Conservation (phyloP, 2,797 vertebrate genomes). For the Coracias cyanogaster region DNA sequence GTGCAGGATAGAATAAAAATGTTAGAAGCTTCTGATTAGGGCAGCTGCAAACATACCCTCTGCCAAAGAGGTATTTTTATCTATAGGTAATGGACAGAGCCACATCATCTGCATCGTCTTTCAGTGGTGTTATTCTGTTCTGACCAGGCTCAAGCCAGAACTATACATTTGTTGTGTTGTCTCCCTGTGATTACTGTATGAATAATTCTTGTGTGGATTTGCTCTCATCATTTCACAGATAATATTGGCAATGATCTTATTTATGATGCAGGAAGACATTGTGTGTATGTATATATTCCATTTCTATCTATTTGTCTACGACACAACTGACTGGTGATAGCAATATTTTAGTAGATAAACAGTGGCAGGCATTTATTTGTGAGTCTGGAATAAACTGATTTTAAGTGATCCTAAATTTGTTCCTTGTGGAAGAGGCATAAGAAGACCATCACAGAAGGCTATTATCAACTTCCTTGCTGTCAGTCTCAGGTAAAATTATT, state of each 20-base stretch:
- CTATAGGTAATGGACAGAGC: background rate
- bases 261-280: background rate
- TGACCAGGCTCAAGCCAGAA: background rate
- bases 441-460: background rate
- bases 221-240: background rate
- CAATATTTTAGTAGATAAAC: background rate
- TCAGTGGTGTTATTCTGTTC: background rate
- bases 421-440: background rate
- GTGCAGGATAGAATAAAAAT: slow-evolving; percentile 33
- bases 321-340: background rate
- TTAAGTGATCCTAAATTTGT: background rate
- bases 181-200: background rate
- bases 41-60: slow-evolving; percentile 7
- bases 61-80: background rate
- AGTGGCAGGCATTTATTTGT: background rate
- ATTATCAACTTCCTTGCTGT: background rate
- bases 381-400: background rate
- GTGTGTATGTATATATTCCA: background rate
- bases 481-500: background rate
- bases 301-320: background rate
- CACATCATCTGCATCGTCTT: background rate
- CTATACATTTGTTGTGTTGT: background rate
- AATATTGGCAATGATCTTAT: background rate
- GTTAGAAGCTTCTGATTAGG: slow-evolving; percentile 18
- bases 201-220: background rate